These are phyloP conservation scores for pig (Sus scrofa) DNA, from an alignment of 2,113 vertebrate species.

Conservation along the genomic window T2T-Sscrofa CM000818.6:94007001-94007500, in stretches of 20 bases:
- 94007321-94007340: conserved; percentile 74
- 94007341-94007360: neutral
- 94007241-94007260: neutral
- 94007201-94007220: neutral
- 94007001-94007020: conserved; percentile 14
- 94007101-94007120: neutral
- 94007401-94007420: neutral
- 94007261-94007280: neutral
- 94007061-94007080: neutral
- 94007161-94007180: neutral
- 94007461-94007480: neutral
- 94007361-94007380: conserved; percentile 59
- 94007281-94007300: conserved; percentile 46
- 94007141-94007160: neutral
- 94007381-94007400: conserved; percentile 23
- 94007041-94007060: neutral
- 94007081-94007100: neutral
- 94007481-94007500: neutral
- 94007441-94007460: conserved; percentile 54
- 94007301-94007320: conserved; percentile 71
- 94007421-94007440: conserved; percentile 65
- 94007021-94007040: neutral
- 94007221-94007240: neutral
- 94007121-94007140: neutral
- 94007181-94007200: neutral